Percentiles rank a stretch among this genome's conserved stretches.
Evolutionary conservation across 2,797 vertebrate genomes (phyloP).

Genomic region (Premnoplex brunnescens): DNA sequence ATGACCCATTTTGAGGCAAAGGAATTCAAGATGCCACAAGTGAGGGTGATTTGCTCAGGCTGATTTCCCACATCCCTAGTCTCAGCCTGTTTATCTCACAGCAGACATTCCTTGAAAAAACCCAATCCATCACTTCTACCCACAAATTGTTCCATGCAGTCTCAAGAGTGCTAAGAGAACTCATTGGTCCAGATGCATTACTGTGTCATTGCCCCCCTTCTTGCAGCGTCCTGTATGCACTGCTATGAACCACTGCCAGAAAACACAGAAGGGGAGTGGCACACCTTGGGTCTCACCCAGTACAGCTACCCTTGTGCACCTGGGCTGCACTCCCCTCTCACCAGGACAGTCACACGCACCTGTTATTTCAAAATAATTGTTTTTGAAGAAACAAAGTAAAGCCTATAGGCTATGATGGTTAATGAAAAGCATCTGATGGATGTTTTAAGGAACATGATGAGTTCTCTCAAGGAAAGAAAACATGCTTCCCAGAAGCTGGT

Average conservation of each 20-base stretch:
- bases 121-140: neutral
- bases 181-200: neutral
- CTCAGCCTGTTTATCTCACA: neutral
- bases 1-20: neutral
- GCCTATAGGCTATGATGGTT: neutral
- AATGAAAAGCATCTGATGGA: neutral
- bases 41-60: neutral
- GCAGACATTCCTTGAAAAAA: neutral
- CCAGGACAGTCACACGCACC: neutral
- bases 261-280: neutral
- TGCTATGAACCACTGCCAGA: neutral
- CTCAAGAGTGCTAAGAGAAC: neutral
- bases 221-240: neutral
- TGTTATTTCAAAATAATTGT: neutral
- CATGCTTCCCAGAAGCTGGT: neutral
- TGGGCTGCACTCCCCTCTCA: neutral
- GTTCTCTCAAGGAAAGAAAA: neutral
- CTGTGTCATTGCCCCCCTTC: neutral
- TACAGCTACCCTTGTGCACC: rapidly evolving
- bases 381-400: neutral
- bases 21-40: neutral
- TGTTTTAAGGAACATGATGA: neutral
- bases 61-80: neutral
- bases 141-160: neutral
- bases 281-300: neutral